Conservation (phyloP, 2,113 vertebrate species). For the Chaetodon auriga region DNA sequence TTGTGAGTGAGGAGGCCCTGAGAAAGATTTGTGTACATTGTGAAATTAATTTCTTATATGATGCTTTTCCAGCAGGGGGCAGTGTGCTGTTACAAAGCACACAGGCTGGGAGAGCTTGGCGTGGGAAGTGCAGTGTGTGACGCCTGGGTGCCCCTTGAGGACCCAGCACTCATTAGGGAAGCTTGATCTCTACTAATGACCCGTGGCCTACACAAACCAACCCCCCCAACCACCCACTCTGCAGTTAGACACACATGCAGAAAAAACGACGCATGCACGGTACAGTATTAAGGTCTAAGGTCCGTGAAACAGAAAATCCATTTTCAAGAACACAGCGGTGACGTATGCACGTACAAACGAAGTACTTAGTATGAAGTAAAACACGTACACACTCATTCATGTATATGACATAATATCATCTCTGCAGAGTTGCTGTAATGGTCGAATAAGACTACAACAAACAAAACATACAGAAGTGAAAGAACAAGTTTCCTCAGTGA, state of each 20-base stretch:
- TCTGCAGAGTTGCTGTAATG: background rate
- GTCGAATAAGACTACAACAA: background rate
- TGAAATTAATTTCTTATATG: background rate
- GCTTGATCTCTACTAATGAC: conserved; percentile 81
- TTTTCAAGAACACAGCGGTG: background rate
- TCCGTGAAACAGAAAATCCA: conserved; percentile 25
- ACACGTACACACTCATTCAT: background rate
- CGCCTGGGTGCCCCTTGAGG: conserved; percentile 77
- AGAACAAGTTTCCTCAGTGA: background rate
- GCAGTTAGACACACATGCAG: conserved; percentile 33
- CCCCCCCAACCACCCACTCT: conserved; percentile 62
- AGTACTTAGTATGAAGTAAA: background rate
- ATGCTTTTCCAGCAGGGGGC: conserved; percentile 86
- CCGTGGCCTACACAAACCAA: conserved; percentile 75
- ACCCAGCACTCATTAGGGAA: conserved; percentile 79
- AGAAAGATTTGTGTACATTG: conserved; percentile 4
- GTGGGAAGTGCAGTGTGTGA: conserved; percentile 82
- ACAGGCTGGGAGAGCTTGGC: conserved; percentile 56
- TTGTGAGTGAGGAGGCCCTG: background rate
- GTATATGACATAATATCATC: background rate
- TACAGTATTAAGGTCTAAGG: conserved; percentile 1
- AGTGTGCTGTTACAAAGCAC: conserved; percentile 66
- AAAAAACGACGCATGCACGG: conserved; percentile 14
- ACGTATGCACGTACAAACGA: background rate
- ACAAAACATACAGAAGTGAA: background rate